Percentiles rank a stretch among this genome's conserved stretches.
Evolutionary conservation across 2,888 invertebrate genomes (phyloP).

Genomic region (Cepaea hortensis): DNA sequence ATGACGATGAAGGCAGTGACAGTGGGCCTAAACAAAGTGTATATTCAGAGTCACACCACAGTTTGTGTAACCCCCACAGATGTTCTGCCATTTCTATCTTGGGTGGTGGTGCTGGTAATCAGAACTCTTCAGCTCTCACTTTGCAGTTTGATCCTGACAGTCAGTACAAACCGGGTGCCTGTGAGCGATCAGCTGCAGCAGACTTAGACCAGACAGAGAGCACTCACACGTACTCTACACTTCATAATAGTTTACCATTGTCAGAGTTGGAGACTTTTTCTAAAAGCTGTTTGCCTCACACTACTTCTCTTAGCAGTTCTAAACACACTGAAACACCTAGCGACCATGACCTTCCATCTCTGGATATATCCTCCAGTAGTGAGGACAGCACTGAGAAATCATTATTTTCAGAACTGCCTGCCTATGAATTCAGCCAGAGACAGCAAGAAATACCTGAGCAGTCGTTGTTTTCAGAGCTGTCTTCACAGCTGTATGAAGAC

Average conservation of each 20-base stretch:
- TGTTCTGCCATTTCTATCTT: background rate
- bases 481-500: slow-evolving; percentile 27
- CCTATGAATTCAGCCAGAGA: slow-evolving; percentile 1
- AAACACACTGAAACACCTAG: background rate
- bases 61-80: background rate
- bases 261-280: background rate
- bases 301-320: background rate
- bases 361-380: background rate
- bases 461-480: slow-evolving; percentile 45
- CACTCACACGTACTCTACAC: background rate
- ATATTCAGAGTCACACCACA: slow-evolving; percentile 18
- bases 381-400: slow-evolving; percentile 11
- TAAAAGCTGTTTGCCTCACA: slow-evolving; percentile 4
- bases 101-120: slow-evolving; percentile 28
- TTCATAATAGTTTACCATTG: background rate
- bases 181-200: background rate
- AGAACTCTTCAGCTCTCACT: background rate
- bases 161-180: background rate
- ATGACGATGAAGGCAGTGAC: slow-evolving; percentile 42
- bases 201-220: background rate
- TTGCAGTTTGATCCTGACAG: slow-evolving; percentile 19
- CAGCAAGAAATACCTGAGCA: slow-evolving; percentile 24
- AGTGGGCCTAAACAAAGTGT: slow-evolving; percentile 42
- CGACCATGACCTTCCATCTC: background rate
- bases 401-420: slow-evolving; percentile 31